Conservation (phyloP, 2,888 invertebrate genomes). For the Lepidochrysops patricia region DNA sequence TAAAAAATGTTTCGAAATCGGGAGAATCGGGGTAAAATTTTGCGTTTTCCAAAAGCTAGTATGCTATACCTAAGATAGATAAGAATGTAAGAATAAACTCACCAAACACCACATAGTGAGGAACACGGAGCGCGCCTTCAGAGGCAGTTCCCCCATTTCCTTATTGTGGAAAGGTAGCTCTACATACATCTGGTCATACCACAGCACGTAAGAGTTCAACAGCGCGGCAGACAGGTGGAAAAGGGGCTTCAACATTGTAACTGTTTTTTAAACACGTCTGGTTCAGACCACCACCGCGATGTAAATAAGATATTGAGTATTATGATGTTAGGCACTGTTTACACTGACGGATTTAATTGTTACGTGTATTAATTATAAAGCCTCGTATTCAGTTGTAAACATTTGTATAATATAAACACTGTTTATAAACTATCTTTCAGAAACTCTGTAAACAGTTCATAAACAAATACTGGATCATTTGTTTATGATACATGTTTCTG, state of each 20-base stretch:
- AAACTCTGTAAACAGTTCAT: no score
- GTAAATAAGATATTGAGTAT: background rate
- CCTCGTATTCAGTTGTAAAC: no score
- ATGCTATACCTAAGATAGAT: no score
- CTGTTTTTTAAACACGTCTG: slow-evolving; percentile 13
- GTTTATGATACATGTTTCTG: no score
- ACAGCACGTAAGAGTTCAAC: slow-evolving; percentile 40
- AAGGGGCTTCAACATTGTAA: slow-evolving; percentile 32
- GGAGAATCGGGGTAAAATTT: no score
- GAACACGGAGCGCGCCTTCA: slow-evolving; percentile 44
- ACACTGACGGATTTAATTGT: background rate
- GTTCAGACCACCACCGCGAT: background rate
- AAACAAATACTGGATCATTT: no score
- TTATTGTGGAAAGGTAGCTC: slow-evolving; percentile 40
- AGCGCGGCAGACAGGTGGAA: slow-evolving; percentile 41
- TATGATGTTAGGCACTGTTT: background rate
- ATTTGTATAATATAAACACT: no score
- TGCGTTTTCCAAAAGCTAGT: no score
- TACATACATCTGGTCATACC: slow-evolving; percentile 50
- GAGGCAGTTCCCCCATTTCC: slow-evolving; percentile 35
- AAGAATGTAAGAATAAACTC: slow-evolving; percentile 29
- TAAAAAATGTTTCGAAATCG: no score
- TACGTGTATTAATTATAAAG: background rate
- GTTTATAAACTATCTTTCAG: no score
- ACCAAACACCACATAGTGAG: slow-evolving; percentile 55